Conservation (phyloP, 2,797 vertebrate genomes). For the Adelosebastes latens region DNA sequence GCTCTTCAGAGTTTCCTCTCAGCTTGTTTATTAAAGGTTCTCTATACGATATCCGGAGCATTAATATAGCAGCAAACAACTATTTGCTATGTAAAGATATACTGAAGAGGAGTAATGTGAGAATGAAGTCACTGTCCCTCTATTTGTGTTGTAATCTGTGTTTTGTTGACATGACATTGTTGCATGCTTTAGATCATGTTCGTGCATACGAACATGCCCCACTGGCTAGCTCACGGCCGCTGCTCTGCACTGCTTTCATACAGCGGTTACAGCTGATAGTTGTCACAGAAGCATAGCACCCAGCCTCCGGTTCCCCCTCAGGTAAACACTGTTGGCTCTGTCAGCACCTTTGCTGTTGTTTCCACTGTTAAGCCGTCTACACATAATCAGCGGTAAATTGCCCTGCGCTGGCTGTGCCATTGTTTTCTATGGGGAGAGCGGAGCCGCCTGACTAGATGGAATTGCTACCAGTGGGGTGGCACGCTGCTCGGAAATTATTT, state of each 20-base stretch:
- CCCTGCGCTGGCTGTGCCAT: too few species aligned
- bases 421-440: too few species aligned
- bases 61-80: neutral
- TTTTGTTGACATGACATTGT: neutral
- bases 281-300: neutral
- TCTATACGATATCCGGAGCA: too few species aligned
- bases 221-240: too few species aligned
- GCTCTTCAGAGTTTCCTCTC: neutral
- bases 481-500: too few species aligned
- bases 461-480: too few species aligned
- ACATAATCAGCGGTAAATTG: too few species aligned
- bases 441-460: too few species aligned
- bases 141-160: neutral
- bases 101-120: neutral
- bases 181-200: too few species aligned
- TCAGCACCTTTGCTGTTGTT: neutral
- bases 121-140: neutral
- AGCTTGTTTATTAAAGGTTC: neutral
- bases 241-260: neutral
- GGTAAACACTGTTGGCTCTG: neutral
- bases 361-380: neutral
- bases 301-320: neutral
- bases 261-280: neutral
- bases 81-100: neutral
- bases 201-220: too few species aligned